Conservation (phyloP, 2,113 vertebrate species). For the Albula glossodonta region DNA sequence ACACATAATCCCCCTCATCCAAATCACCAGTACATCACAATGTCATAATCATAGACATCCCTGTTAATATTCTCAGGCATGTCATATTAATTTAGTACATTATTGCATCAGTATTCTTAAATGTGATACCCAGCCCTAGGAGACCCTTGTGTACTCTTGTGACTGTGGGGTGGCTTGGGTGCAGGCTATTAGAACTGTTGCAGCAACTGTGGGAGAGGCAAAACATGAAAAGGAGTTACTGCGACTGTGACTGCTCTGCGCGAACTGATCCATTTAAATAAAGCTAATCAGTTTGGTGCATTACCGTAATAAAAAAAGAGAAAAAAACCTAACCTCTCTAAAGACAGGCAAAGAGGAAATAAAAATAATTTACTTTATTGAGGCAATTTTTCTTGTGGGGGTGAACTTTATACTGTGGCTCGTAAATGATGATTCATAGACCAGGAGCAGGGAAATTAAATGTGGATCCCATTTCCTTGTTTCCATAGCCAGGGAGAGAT, state of each 20-base stretch:
- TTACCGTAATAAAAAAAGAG: not conserved
- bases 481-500: no score
- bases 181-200: not conserved
- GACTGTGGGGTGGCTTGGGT: not conserved
- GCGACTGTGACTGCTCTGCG: not conserved
- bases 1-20: not conserved
- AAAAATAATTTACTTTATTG: constrained; percentile 8
- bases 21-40: not conserved
- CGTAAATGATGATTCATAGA: constrained; percentile 5
- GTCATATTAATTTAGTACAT: no score
- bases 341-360: not conserved
- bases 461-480: not conserved
- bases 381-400: not conserved
- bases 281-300: constrained; percentile 14
- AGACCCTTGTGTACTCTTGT: not conserved
- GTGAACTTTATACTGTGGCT: constrained; percentile 6
- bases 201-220: not conserved
- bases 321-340: not conserved
- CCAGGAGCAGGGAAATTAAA: not conserved
- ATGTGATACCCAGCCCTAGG: no score
- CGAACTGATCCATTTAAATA: constrained; percentile 12
- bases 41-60: no score
- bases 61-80: no score
- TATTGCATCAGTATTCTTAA: no score
- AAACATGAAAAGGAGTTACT: not conserved